Percentiles rank a stretch among this genome's conserved stretches.
Evolutionary conservation across 2,797 vertebrate species (phyloP).

Genomic region (Pelobates cultripes): DNA sequence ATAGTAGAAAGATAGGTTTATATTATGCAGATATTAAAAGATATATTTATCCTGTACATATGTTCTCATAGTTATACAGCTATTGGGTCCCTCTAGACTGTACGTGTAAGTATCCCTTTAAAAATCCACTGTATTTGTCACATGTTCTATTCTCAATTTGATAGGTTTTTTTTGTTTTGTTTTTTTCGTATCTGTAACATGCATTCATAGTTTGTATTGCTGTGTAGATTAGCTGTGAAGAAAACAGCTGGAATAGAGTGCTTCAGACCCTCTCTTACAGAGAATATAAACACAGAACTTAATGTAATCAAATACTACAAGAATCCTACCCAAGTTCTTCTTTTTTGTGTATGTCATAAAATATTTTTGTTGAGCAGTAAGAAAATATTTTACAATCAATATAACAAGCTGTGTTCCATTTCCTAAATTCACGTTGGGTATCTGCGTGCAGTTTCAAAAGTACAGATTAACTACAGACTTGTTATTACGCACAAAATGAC

Average conservation of each 20-base stretch:
- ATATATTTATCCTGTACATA: too few relatives aligned
- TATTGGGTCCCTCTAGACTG: too few relatives aligned
- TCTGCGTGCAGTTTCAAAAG: too few relatives aligned
- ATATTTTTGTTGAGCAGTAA: slow-evolving; percentile 14
- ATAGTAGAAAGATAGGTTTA: too few relatives aligned
- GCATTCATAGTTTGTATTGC: neutral
- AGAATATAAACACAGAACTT: slow-evolving; percentile 23
- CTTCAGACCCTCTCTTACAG: slow-evolving; percentile 5
- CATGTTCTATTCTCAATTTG: too few relatives aligned
- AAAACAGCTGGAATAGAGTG: slow-evolving; percentile 18
- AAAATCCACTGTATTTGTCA: too few relatives aligned
- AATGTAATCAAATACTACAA: slow-evolving; percentile 13
- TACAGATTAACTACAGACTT: too few relatives aligned
- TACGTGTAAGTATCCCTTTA: too few relatives aligned
- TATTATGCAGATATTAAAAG: too few relatives aligned
- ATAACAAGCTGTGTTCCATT: neutral
- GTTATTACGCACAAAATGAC: too few relatives aligned
- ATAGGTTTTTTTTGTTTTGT: neutral
- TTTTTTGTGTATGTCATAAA: slow-evolving; percentile 11
- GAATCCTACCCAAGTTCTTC: slow-evolving; percentile 10
- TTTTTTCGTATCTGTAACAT: neutral
- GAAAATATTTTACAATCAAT: slow-evolving; percentile 6
- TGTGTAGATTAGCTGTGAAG: slow-evolving; percentile 16
- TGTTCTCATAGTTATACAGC: too few relatives aligned
- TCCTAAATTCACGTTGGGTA: too few relatives aligned